Evolutionary conservation across 2,888 invertebrate genomes (phyloP).

Genomic region (Drosophila ustulata): DNA sequence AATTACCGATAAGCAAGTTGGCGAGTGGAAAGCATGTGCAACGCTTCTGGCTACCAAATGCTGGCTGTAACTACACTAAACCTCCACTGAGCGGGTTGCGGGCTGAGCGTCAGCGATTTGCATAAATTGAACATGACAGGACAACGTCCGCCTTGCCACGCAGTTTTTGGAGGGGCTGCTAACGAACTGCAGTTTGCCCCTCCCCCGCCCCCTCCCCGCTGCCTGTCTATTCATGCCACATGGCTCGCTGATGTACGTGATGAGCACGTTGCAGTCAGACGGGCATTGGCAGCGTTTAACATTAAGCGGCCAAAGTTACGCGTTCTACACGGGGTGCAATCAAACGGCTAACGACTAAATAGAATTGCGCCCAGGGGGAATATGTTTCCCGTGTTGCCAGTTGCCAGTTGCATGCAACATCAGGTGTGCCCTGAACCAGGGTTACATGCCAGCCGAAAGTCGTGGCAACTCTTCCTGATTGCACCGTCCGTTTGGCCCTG

Average conservation of each 20-base stretch:
- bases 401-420: not conserved
- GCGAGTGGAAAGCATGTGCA: constrained; percentile 54
- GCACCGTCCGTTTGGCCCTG: constrained; percentile 4
- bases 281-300: constrained; percentile 72
- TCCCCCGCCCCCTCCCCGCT: no score
- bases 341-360: constrained; percentile 78
- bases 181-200: constrained; percentile 67
- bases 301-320: constrained; percentile 74
- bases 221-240: not conserved
- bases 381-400: not conserved
- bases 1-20: constrained; percentile 70
- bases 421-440: constrained; percentile 14
- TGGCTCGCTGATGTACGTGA: constrained; percentile 46
- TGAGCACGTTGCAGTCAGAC: constrained; percentile 64
- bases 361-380: constrained; percentile 57
- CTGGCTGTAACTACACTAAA: constrained; percentile 12
- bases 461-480: constrained; percentile 8
- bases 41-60: constrained; percentile 29
- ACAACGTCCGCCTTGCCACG: constrained; percentile 50
- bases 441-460: not conserved
- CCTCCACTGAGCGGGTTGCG: constrained; percentile 16
- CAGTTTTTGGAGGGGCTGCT: constrained; percentile 63
- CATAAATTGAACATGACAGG: constrained; percentile 71
- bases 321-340: constrained; percentile 66
- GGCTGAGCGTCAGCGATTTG: constrained; percentile 68